Base-by-base conservation (phyloP, 2,113 vertebrate genomes). In the Entomyzon cyanotis region DNA sequence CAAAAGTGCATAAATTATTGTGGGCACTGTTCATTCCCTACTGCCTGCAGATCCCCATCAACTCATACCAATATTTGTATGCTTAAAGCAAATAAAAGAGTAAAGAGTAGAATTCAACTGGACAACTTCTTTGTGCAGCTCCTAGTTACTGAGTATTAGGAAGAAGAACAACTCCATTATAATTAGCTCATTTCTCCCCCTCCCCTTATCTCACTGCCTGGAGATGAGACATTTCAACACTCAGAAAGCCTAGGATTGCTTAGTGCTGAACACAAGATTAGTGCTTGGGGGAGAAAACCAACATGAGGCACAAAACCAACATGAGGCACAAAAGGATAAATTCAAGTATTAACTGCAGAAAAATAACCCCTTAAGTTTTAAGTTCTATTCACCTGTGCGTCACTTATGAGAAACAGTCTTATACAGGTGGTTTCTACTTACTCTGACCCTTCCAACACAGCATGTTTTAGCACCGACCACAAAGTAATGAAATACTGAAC, bases 41-140 rank as follows among this genome's bases (percentile, higher is more conserved):
- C 4, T 18, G 39, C 46, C 82, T 46, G 58, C 50, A 69, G 50
- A 39, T 11, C 15, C 16, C 37, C 67, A 35, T 18, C 58, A 76
- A n/a, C 27, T 49, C 23, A 0, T 4, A 30, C 17, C 59, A 31
- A 7, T 4, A 30, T 4, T 0, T 4, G 10, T 10, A 19, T 7
- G 22, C 39, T 67, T 65, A 50, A 69, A 80, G 35, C 55, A 70
- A 76, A 75, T 7, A 69, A 56, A 31, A n/a, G 13, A 65, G 44
- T 24, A 27, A 44, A 69, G 50, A 64, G 22, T 11, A 55, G 35
- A 84, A 46, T 31, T 68, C 78, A 85, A 12, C 16, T 16, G 23
- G 44, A 84, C 44, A 80, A 59, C 9, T 35, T 52, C 20, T 6
- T 24, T 2, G 33, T 11, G 30, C 59, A 59, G 55, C 71, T 93